A percentile compares a stretch with the other conserved stretches of the same genome.
These are phyloP conservation scores for Anguilla anguilla DNA, from an alignment of 2,797 vertebrate species.

Conservation along the genomic window DNA sequence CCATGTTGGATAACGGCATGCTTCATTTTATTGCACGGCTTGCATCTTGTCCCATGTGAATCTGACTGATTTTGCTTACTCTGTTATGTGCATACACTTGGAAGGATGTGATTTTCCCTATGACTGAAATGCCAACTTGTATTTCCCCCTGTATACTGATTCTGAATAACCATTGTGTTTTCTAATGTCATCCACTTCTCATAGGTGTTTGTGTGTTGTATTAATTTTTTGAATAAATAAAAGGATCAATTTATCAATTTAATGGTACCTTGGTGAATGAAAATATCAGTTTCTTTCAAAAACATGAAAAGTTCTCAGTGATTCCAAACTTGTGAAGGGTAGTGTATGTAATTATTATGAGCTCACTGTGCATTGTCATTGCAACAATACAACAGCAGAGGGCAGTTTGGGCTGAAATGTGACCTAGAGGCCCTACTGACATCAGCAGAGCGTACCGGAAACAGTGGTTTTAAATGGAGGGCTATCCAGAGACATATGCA, in stretches of 20 bases:
- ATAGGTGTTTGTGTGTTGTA: no score
- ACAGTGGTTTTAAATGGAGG: background rate
- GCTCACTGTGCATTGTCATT: background rate
- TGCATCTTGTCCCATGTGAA: background rate
- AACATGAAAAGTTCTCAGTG: no score
- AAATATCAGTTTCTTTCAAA: no score
- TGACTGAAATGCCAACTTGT: no score
- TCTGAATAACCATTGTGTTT: no score
- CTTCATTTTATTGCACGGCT: background rate
- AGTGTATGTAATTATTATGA: background rate
- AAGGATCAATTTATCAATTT: no score
- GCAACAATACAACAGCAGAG: constrained; percentile 16
- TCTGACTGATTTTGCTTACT: background rate
- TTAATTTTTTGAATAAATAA: no score
- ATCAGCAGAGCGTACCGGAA: background rate
- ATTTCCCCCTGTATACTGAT: no score
- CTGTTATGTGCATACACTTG: background rate
- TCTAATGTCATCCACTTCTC: no score
- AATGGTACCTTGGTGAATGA: no score
- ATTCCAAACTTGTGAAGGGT: no score
- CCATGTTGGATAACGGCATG: background rate
- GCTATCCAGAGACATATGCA: background rate
- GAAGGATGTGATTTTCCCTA: background rate
- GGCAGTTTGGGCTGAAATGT: constrained; percentile 5
- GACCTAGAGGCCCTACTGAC: background rate